These are phyloP conservation scores for Dolichotis patagonum DNA, from an alignment of 2,113 vertebrate species.

Conservation along the genomic window DNA sequence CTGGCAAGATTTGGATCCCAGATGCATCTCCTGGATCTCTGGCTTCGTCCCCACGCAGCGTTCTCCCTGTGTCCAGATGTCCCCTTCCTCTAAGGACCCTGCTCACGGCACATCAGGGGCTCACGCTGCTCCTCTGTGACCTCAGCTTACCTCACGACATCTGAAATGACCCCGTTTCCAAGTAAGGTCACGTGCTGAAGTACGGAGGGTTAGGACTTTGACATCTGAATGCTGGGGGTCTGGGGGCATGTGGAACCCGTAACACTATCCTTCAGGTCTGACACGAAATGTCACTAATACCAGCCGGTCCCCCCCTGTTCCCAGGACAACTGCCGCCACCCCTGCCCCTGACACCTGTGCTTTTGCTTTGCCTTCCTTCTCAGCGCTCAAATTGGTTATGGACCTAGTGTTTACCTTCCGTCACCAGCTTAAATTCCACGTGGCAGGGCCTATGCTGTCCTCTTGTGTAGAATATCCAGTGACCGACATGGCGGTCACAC, in stretches of 20 bases:
- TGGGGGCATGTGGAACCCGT: neutral
- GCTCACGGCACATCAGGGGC: neutral
- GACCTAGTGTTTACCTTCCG: neutral
- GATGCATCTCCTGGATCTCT: neutral
- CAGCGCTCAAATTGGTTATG: neutral
- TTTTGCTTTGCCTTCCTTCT: neutral
- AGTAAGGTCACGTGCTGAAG: neutral
- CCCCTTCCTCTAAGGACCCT: neutral
- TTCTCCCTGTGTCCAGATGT: neutral
- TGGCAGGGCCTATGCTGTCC: accelerated
- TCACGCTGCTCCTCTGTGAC: neutral
- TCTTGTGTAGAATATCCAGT: neutral
- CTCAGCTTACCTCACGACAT: neutral
- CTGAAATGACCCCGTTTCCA: neutral
- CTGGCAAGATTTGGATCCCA: too few species aligned
- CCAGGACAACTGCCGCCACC: neutral
- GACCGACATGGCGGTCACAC: neutral
- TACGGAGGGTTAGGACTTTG: neutral
- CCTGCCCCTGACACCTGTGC: accelerated
- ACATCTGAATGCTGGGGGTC: too few species aligned
- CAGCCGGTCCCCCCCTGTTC: neutral
- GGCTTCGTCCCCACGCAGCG: accelerated
- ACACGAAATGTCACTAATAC: neutral
- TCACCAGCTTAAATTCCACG: neutral
- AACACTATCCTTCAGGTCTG: neutral